Base-by-base conservation (phyloP, 2,113 vertebrate genomes). In the Atractosteus spatula region DNA sequence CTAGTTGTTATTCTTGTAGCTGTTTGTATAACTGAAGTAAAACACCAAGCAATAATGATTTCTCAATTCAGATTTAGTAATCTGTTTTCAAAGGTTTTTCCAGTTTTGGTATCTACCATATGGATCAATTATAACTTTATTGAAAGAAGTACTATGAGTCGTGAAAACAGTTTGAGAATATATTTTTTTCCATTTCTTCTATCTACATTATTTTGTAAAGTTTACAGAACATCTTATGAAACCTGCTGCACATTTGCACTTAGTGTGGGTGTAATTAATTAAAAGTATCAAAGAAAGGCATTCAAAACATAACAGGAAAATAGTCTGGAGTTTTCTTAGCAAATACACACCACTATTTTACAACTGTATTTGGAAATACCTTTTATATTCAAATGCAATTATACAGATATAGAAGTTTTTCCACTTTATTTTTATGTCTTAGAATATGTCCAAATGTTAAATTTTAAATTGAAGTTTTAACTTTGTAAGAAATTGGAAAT, bases 11-110 rank as follows among this genome's bases (percentile, higher is more conserved):
- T 88, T 89, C 90, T 79, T 83, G 87, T 84, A 79, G 79, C 85
- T 82, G 85, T 88, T 89, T 86, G 89, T 85, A 84, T 67, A 86
- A 89, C 83, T 91, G 29, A 29, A 29, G 29, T 2, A 29, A 29
- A 29, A 29, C 29, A 84, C 88, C 85, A 85, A 89, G 83, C 88
- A 85, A 87, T 10, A 51, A 79, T 79, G 87, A 89, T 89, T 92
- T 89, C 91, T 89, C 89, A 91, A 90, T 90, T 88, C 89, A 86
- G 85, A 76, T 84, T 81, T 86, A 77, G 80, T 75, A 81, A 78
- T 84, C 74, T 83, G 69, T 79, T 77, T 83, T 75, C 68, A 81
- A 81, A 76, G 47, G 68, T 80, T 51, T 51, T 5, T 7, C 47
- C 5, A 51, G 29, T 29, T 10, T 10, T 51, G 47, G 47, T 7